Conservation (phyloP, 2,797 vertebrate species). For the Mormyrus hasselquistii region DNA sequence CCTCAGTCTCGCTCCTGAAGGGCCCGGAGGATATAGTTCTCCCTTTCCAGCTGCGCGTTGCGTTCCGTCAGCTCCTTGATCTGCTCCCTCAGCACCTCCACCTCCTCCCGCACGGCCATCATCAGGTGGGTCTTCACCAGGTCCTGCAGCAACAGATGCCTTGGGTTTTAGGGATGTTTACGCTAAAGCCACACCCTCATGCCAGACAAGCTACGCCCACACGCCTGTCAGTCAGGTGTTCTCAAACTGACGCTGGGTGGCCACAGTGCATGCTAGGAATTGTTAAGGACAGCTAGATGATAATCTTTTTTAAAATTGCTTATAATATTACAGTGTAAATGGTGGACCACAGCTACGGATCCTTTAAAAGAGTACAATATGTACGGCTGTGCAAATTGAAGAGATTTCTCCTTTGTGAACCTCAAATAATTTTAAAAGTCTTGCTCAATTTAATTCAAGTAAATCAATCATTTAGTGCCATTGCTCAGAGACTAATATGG, state of each 20-base stretch:
- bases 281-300: neutral
- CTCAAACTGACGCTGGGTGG: neutral
- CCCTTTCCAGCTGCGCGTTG: conserved; percentile 69
- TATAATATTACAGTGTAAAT: neutral
- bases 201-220: neutral
- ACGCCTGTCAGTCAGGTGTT: neutral
- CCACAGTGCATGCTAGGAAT: neutral
- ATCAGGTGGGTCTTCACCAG: conserved; percentile 78
- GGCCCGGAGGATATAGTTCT: conserved; percentile 66
- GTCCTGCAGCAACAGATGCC: conserved; percentile 51
- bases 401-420: neutral
- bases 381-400: neutral
- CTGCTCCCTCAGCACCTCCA: conserved; percentile 70
- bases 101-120: conserved; percentile 74
- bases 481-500: neutral
- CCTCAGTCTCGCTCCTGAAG: conserved; percentile 48
- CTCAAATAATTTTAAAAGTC: neutral
- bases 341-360: neutral
- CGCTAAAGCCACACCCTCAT: neutral
- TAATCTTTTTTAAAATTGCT: neutral
- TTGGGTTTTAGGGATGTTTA: neutral
- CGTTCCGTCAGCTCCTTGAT: conserved; percentile 70
- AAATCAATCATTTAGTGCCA: neutral
- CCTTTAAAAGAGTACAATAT: neutral
- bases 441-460: neutral